phyloP scores from a whole-genome alignment of 2,888 invertebrate species.

The Xanthia icteritia region DNA sequence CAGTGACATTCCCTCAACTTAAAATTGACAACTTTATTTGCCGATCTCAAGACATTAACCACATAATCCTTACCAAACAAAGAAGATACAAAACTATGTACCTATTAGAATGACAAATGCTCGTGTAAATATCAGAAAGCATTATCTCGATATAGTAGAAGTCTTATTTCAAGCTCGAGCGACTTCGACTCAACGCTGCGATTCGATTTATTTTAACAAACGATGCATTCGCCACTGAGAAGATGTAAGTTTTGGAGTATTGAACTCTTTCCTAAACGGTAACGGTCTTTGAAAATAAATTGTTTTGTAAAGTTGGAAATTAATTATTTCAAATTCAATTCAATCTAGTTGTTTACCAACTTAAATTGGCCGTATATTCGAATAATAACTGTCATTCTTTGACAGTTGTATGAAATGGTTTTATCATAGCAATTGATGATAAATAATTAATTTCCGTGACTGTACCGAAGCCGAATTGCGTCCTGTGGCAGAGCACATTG shows the following conservation, averaged over 20 bases:
- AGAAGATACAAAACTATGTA: constrained; percentile 2
- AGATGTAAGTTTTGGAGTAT: constrained; percentile 2
- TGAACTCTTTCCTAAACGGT: neutral
- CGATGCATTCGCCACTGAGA: constrained; percentile 16
- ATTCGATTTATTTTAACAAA: constrained; percentile 52
- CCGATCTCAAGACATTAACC: neutral
- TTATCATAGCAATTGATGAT: neutral
- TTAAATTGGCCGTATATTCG: neutral
- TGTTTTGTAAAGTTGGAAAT: neutral
- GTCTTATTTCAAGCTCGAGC: constrained; percentile 46
- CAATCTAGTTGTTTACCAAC: neutral
- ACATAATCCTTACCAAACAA: constrained; percentile 6
- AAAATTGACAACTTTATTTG: neutral
- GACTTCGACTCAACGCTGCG: constrained; percentile 15
- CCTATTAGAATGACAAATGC: constrained; percentile 36
- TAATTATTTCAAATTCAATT: neutral
- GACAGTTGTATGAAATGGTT: no score
- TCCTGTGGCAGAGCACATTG: neutral
- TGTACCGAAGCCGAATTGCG: neutral
- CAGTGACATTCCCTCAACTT: neutral
- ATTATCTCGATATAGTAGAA: constrained; percentile 33
- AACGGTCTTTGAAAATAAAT: neutral
- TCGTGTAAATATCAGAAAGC: constrained; percentile 32
- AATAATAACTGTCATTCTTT: neutral
- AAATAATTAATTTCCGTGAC: neutral